Percentiles rank a stretch among this genome's conserved stretches.
Evolutionary conservation across 2,113 vertebrate species (phyloP).

Genomic region (Malaclemys terrapin): DNA sequence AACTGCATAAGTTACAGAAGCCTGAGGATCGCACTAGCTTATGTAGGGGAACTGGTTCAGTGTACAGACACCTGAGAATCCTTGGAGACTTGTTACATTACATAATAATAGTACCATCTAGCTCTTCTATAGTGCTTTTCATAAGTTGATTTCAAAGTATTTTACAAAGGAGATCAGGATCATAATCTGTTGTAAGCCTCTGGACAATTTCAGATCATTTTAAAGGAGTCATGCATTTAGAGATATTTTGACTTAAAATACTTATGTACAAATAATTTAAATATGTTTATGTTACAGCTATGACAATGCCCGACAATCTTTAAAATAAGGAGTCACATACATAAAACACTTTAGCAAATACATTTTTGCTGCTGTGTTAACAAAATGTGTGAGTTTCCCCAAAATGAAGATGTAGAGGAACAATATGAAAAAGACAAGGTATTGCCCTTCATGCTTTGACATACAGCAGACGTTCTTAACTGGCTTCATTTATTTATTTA

Average conservation of each 20-base stretch:
- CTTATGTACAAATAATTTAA: not conserved
- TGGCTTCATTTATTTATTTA: slow-evolving; percentile 16
- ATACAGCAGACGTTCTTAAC: slow-evolving; percentile 8
- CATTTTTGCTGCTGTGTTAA: not conserved
- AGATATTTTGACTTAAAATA: not conserved
- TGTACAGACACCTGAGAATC: accelerated
- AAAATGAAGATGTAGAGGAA: not conserved
- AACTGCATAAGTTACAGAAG: not conserved
- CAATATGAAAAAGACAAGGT: not conserved
- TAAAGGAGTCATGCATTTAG: not conserved
- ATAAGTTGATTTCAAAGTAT: not conserved
- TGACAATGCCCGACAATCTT: not conserved
- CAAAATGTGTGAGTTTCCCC: not conserved
- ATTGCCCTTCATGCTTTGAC: not conserved
- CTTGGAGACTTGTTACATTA: not conserved
- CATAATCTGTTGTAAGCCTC: not conserved
- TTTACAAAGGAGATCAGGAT: not conserved
- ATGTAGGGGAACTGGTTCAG: not conserved
- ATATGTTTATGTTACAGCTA: not conserved
- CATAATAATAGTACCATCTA: not conserved
- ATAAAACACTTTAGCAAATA: accelerated
- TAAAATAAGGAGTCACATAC: not conserved
- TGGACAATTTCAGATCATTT: not conserved
- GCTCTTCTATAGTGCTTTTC: not conserved
- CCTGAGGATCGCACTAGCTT: not conserved